A percentile compares a stretch with the other conserved stretches of the same genome.
These are phyloP conservation scores for Wiebesia pumilae DNA, from an alignment of 1,140 invertebrate species.

Conservation along the genomic window DNA sequence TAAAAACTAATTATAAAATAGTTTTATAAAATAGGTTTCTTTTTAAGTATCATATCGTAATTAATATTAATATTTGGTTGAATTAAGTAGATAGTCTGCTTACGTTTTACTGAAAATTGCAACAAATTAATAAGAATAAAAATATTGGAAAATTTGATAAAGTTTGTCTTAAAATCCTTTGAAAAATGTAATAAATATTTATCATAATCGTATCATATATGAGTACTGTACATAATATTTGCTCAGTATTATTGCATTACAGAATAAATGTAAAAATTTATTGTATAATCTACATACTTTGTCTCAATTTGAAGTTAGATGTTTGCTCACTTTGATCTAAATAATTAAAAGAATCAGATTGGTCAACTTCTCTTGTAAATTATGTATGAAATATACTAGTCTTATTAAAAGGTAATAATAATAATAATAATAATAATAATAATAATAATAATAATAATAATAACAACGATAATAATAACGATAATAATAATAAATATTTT, in stretches of 20 bases:
- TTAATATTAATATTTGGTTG: too few species aligned
- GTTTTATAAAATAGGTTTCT: not conserved
- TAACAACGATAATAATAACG: too few species aligned
- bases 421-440: too few species aligned
- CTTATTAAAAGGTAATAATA: constrained; percentile 23
- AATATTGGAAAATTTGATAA: not conserved
- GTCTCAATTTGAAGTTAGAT: not conserved
- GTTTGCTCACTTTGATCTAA: constrained; percentile 23
- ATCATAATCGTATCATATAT: constrained; percentile 29
- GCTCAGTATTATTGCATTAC: constrained; percentile 45
- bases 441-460: too few species aligned
- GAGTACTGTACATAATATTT: constrained; percentile 45
- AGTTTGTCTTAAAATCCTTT: constrained; percentile 22
- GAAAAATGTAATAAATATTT: constrained; percentile 30
- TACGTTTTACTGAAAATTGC: not conserved
- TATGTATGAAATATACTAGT: constrained; percentile 49
- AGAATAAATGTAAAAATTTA: constrained; percentile 33
- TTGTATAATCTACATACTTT: constrained; percentile 14
- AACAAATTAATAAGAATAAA: not conserved
- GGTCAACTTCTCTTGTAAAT: constrained; percentile 28
- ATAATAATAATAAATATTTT: not conserved
- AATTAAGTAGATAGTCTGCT: not conserved
- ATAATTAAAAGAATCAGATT: not conserved
- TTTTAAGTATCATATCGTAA: not conserved
- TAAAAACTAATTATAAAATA: not conserved